A percentile compares a stretch with the other conserved stretches of the same genome.
phyloP scores from a whole-genome alignment of 2,888 invertebrate genomes.

The Ophion ellenae region DNA sequence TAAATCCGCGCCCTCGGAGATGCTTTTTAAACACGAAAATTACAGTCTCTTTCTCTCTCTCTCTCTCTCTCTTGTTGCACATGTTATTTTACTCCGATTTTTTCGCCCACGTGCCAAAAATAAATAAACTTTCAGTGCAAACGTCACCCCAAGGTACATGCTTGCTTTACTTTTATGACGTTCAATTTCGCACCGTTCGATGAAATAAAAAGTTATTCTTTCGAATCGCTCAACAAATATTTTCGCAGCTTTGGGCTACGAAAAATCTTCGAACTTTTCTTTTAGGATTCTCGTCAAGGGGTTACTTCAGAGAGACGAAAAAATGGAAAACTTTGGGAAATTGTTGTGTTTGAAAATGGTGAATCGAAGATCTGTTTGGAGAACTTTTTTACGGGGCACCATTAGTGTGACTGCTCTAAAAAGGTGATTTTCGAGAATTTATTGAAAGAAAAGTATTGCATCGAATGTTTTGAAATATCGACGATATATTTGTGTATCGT shows the following conservation, averaged over 20 bases:
- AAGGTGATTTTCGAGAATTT: too few relatives aligned
- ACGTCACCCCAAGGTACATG: neutral
- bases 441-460: too few relatives aligned
- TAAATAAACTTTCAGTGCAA: conserved; percentile 31
- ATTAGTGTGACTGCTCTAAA: too few relatives aligned
- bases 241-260: neutral
- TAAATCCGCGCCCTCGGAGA: conserved; percentile 5
- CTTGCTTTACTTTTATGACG: neutral
- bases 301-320: too few relatives aligned
- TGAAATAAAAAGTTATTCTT: neutral
- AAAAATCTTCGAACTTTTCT: neutral
- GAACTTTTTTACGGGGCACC: too few relatives aligned
- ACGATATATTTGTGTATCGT: too few relatives aligned
- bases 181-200: neutral
- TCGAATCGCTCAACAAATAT: neutral
- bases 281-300: too few relatives aligned
- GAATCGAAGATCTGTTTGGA: too few relatives aligned
- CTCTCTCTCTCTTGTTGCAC: neutral
- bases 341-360: too few relatives aligned
- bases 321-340: too few relatives aligned
- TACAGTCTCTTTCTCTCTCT: neutral
- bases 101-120: neutral
- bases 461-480: too few relatives aligned
- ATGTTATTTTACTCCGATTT: neutral
- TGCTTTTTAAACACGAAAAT: conserved; percentile 3